These are phyloP conservation scores for Albula goreensis DNA, from an alignment of 2,113 vertebrate genomes.

Conservation along the genomic window DNA sequence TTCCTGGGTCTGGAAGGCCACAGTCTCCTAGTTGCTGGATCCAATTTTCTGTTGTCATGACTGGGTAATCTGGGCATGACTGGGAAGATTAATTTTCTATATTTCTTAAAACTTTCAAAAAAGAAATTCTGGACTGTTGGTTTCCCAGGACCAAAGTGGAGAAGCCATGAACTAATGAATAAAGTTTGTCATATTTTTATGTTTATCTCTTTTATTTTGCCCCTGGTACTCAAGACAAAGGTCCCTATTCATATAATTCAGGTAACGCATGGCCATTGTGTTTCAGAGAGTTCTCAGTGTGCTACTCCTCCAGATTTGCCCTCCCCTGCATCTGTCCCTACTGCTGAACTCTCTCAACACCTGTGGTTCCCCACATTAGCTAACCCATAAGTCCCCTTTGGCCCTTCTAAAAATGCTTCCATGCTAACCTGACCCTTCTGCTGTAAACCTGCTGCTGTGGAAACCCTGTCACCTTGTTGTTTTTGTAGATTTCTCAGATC, in stretches of 20 bases:
- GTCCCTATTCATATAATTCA: conserved; percentile 89
- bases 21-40: not conserved
- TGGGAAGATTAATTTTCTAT: not conserved
- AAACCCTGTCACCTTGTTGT: not conserved
- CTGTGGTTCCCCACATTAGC: conserved; percentile 5
- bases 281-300: conserved; percentile 25
- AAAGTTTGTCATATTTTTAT: conserved; percentile 22
- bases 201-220: conserved; percentile 61
- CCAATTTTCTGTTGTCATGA: not conserved
- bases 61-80: not conserved
- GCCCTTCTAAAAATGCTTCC: conserved; percentile 9
- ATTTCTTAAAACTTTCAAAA: not conserved
- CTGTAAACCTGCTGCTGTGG: not conserved
- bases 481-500: not conserved
- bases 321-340: conserved; percentile 17
- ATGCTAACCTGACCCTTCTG: conserved; percentile 1
- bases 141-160: not conserved
- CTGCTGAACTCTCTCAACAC: not conserved
- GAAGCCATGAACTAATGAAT: not conserved
- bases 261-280: conserved; percentile 80
- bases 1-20: not conserved
- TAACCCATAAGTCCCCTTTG: not conserved
- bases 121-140: not conserved
- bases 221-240: conserved; percentile 88
- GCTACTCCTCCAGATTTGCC: conserved; percentile 33